Conservation (phyloP, 2,113 vertebrate species). For the Syngnathoides biaculeatus region DNA sequence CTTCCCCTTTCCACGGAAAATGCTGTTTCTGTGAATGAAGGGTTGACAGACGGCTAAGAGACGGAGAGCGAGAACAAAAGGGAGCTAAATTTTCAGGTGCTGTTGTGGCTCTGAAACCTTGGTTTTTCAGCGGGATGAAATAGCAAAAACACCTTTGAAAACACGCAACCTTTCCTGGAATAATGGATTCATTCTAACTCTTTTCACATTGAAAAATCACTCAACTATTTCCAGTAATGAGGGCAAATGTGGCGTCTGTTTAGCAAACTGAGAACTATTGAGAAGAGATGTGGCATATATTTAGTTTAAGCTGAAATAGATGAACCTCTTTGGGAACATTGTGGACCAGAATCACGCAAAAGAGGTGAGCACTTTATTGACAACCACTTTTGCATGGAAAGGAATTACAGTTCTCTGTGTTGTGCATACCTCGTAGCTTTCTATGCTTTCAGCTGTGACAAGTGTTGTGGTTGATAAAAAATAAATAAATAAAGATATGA, state of each 20-base stretch:
- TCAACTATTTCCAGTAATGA: neutral
- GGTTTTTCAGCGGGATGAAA: conserved; percentile 30
- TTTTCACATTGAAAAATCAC: neutral
- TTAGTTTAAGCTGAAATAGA: neutral
- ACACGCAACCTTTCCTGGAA: neutral
- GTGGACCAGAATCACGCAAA: neutral
- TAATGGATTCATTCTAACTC: neutral
- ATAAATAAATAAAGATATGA: neutral
- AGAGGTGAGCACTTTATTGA: neutral
- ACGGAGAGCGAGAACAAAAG: conserved; percentile 19
- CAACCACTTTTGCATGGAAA: neutral
- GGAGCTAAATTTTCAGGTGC: conserved; percentile 9
- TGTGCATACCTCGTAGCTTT: neutral
- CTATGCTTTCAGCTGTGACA: neutral
- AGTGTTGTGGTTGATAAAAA: neutral
- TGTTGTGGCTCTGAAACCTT: conserved; percentile 18
- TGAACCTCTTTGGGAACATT: neutral
- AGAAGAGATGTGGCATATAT: neutral
- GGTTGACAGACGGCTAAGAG: conserved; percentile 25
- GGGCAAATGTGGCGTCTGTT: neutral
- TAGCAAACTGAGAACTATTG: neutral
- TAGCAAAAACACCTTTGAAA: conserved; percentile 18
- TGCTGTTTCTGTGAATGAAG: conserved; percentile 47
- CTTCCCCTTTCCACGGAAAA: conserved; percentile 43
- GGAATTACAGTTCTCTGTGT: neutral